Evolutionary conservation across 2,113 vertebrate species (phyloP).

Genomic region (Myodes glareolus): DNA sequence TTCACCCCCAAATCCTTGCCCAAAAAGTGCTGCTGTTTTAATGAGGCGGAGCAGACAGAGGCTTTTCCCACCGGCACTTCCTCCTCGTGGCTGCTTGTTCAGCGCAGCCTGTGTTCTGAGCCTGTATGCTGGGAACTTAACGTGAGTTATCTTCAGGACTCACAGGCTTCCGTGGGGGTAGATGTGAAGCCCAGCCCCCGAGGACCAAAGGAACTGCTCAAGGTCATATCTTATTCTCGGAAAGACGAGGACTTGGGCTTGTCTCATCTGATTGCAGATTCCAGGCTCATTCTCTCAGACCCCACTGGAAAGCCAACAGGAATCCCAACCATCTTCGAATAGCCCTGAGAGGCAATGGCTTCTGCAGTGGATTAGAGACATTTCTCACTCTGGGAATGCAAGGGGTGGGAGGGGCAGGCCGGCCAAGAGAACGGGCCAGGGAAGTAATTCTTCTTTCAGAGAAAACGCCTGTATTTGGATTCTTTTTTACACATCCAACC

Average conservation of each 20-base stretch:
- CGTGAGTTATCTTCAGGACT: background rate
- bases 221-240: background rate
- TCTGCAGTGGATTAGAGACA: slow-evolving; percentile 70
- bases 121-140: background rate
- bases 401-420: slow-evolving; percentile 43
- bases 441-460: slow-evolving; percentile 70
- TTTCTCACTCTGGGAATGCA: slow-evolving; percentile 58
- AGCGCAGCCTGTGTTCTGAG: background rate
- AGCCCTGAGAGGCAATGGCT: slow-evolving; percentile 18
- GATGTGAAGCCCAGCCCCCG: background rate
- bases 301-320: slow-evolving; percentile 12
- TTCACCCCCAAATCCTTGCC: background rate
- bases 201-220: background rate
- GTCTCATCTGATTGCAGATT: slow-evolving; percentile 44
- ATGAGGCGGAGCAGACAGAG: background rate
- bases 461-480: slow-evolving; percentile 79
- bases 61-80: background rate
- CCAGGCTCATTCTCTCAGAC: background rate
- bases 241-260: background rate
- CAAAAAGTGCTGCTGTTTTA: background rate
- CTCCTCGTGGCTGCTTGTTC: background rate
- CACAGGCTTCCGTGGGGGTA: background rate
- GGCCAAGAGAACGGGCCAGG: slow-evolving; percentile 55
- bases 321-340: slow-evolving; percentile 27
- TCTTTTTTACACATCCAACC: slow-evolving; percentile 82